Evolutionary conservation across 2,113 vertebrate species (phyloP).

Genomic region (Amazona vittata): DNA sequence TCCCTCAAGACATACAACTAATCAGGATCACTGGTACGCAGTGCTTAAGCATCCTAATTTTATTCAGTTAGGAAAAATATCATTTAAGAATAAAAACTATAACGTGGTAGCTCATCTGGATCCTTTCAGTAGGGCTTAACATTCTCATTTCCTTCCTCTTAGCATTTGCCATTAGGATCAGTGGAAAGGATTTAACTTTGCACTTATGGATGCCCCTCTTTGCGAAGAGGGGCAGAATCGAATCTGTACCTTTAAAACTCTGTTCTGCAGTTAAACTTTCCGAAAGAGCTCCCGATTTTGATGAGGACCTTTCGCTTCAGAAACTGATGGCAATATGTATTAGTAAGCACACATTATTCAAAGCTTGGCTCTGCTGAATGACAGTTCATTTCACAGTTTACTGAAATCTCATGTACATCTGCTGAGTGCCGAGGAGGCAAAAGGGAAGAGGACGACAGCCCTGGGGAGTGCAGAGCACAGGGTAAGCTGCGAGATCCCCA

Average conservation of each 20-base stretch:
- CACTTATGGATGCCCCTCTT: not conserved
- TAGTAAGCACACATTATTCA: not conserved
- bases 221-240: not conserved
- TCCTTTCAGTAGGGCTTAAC: not conserved
- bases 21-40: not conserved
- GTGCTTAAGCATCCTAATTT: not conserved
- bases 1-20: not conserved
- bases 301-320: not conserved
- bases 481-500: not conserved
- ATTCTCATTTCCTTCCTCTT: not conserved
- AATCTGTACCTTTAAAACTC: not conserved
- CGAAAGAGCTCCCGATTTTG: not conserved
- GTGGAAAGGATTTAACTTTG: not conserved
- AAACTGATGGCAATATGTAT: not conserved
- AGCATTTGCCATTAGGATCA: not conserved
- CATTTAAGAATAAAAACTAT: not conserved
- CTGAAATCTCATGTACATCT: not conserved
- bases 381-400: constrained; percentile 6
- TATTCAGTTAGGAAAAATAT: constrained; percentile 3
- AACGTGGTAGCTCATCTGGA: not conserved
- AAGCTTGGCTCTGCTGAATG: not conserved
- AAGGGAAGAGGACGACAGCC: not conserved
- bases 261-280: not conserved
- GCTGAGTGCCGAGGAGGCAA: not conserved
- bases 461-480: not conserved